Conservation (phyloP, 2,797 vertebrate species). For the Eulemur rubriventer region DNA sequence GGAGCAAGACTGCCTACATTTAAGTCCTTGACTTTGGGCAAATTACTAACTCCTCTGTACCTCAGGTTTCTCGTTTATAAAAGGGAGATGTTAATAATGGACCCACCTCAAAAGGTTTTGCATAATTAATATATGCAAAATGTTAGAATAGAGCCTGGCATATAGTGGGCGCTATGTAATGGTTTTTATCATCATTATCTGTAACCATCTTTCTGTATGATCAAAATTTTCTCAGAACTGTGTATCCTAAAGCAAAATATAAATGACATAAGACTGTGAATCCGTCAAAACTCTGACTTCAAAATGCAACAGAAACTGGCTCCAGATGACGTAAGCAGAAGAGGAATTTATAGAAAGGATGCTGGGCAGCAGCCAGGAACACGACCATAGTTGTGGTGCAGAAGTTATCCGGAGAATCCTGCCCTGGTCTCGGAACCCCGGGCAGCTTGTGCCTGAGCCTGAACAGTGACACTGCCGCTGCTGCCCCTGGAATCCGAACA, state of each 20-base stretch:
- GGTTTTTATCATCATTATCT: not conserved
- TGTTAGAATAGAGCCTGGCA: not conserved
- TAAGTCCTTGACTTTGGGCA: not conserved
- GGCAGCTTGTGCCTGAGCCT: not conserved
- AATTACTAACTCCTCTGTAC: not conserved
- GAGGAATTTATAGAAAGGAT: not conserved
- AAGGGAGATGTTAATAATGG: not conserved
- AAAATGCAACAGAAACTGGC: constrained; percentile 25
- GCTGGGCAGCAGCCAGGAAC: not conserved
- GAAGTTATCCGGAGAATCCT: not conserved
- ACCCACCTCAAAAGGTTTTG: not conserved
- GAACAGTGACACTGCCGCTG: not conserved
- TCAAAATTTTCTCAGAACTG: constrained; percentile 37
- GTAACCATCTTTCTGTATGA: not conserved
- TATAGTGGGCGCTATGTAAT: not conserved
- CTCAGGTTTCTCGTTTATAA: not conserved
- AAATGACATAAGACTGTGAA: not conserved
- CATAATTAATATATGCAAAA: not conserved
- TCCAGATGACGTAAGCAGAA: not conserved
- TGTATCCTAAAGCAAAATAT: not conserved
- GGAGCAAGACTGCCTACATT: not conserved
- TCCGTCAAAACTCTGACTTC: not conserved
- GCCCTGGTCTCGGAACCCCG: not conserved
- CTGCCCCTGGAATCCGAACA: not conserved
- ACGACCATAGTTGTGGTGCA: not conserved